phyloP scores from a whole-genome alignment of 2,113 vertebrate species.

The Speoplatyrhinus poulsoni region DNA sequence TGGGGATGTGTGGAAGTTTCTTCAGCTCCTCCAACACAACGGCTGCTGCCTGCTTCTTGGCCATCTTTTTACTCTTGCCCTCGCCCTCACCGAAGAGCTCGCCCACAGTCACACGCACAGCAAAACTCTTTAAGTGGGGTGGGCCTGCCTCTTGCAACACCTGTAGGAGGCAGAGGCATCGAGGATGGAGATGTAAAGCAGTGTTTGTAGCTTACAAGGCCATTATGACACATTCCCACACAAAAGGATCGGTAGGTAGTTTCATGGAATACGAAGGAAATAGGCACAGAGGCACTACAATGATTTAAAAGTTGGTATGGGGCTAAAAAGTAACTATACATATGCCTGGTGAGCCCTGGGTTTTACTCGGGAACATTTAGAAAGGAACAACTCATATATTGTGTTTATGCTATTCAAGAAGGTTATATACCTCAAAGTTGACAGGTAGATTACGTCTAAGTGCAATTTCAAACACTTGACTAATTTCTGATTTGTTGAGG shows the following conservation, averaged over 20 bases:
- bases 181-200: constrained; percentile 19
- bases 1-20: constrained; percentile 88
- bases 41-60: constrained; percentile 94
- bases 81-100: constrained; percentile 93
- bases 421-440: constrained; percentile 89
- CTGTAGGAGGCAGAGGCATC: constrained; percentile 79
- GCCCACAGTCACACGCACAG: constrained; percentile 89
- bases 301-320: too few species aligned
- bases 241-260: too few species aligned
- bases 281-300: constrained; percentile 13
- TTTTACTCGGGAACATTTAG: too few species aligned
- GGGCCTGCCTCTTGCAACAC: constrained; percentile 95
- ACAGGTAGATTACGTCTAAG: constrained; percentile 98
- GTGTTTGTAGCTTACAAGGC: not conserved
- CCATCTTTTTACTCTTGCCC: constrained; percentile 98
- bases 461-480: constrained; percentile 99
- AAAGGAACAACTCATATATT: too few species aligned
- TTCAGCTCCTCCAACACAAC: constrained; percentile 89
- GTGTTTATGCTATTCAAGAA: not conserved
- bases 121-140: constrained; percentile 97
- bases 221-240: not conserved
- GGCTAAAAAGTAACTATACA: too few species aligned
- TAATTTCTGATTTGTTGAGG: constrained; percentile 99
- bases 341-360: too few species aligned
- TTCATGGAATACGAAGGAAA: not conserved